These are phyloP conservation scores for Syngnathoides biaculeatus DNA, from an alignment of 2,113 vertebrate genomes.

Conservation along the genomic window DNA sequence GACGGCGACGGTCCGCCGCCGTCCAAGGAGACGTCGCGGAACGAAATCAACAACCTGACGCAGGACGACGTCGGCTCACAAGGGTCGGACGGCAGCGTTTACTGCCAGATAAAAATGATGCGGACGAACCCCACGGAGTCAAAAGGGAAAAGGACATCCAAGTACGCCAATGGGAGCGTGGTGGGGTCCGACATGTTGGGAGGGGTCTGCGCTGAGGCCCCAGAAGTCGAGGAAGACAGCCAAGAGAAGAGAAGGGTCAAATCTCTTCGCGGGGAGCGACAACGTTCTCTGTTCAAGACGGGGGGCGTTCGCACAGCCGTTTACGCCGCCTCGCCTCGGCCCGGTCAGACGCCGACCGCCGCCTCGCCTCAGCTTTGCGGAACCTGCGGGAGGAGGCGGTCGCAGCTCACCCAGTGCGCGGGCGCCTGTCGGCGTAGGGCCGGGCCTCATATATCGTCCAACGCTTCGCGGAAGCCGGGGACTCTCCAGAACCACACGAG, in stretches of 20 bases:
- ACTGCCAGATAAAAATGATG: conserved; percentile 70
- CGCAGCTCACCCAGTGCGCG: conserved; percentile 66
- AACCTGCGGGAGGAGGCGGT: conserved; percentile 68
- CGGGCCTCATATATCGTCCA: conserved; percentile 56
- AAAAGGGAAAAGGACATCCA: conserved; percentile 58
- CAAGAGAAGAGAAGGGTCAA: conserved; percentile 62
- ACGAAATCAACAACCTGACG: conserved; percentile 66
- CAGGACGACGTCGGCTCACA: conserved; percentile 69
- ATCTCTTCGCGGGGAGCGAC: conserved; percentile 60
- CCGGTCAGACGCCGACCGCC: conserved; percentile 47
- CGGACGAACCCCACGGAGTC: conserved; percentile 53
- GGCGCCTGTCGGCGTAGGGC: conserved; percentile 63
- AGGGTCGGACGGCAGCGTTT: conserved; percentile 65
- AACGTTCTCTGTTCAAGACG: conserved; percentile 48
- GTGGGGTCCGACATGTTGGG: conserved; percentile 75
- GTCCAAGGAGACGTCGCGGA: conserved; percentile 67
- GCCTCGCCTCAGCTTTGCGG: conserved; percentile 61
- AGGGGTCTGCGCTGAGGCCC: conserved; percentile 68
- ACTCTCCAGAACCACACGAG: conserved; percentile 28
- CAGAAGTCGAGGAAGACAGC: conserved; percentile 45
- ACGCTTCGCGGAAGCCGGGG: conserved; percentile 44
- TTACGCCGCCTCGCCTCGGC: conserved; percentile 65
- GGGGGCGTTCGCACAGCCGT: conserved; percentile 44
- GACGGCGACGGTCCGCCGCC: conserved; percentile 40
- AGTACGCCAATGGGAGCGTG: conserved; percentile 75